Conservation (phyloP, 2,797 vertebrate genomes). For the Apogon hyalosoma region DNA sequence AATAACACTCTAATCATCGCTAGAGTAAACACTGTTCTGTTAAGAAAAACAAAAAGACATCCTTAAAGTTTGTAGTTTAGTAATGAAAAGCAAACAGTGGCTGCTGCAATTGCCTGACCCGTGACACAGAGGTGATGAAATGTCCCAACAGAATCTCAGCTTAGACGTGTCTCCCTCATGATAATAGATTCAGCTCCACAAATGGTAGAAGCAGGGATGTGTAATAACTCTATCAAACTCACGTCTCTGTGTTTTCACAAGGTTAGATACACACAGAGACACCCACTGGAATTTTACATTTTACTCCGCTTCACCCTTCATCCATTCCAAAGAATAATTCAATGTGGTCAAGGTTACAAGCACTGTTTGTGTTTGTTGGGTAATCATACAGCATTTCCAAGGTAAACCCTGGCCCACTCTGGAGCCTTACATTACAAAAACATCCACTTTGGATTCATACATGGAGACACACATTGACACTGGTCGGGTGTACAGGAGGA, state of each 20-base stretch:
- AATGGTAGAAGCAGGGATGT: conserved; percentile 72
- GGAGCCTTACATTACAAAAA: conserved; percentile 80
- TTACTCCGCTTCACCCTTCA: conserved; percentile 68
- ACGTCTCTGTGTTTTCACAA: conserved; percentile 85
- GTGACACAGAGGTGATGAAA: conserved; percentile 77
- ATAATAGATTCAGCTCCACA: conserved; percentile 81
- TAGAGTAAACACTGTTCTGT: conserved; percentile 72
- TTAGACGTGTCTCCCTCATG: conserved; percentile 60
- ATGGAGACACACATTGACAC: conserved; percentile 64
- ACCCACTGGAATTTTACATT: conserved; percentile 81
- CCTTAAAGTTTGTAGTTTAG: conserved; percentile 83
- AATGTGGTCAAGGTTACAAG: conserved; percentile 76
- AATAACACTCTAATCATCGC: conserved; percentile 74
- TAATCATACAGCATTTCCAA: conserved; percentile 76
- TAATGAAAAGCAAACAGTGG: conserved; percentile 87
- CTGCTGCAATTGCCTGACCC: conserved; percentile 79
- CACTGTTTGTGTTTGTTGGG: conserved; percentile 78
- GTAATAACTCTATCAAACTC: conserved; percentile 87
- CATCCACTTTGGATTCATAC: conserved; percentile 77
- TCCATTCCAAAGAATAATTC: conserved; percentile 76
- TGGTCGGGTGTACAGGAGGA: conserved; percentile 51
- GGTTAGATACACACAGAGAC: conserved; percentile 83
- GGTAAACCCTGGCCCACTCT: conserved; percentile 69
- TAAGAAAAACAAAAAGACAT: conserved; percentile 74
- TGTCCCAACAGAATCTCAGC: conserved; percentile 73